Evolutionary conservation across 2,888 invertebrate species (phyloP), one percentile per base, ranked within the genome.

Genomic region (Coecobrya sp.): DNA sequence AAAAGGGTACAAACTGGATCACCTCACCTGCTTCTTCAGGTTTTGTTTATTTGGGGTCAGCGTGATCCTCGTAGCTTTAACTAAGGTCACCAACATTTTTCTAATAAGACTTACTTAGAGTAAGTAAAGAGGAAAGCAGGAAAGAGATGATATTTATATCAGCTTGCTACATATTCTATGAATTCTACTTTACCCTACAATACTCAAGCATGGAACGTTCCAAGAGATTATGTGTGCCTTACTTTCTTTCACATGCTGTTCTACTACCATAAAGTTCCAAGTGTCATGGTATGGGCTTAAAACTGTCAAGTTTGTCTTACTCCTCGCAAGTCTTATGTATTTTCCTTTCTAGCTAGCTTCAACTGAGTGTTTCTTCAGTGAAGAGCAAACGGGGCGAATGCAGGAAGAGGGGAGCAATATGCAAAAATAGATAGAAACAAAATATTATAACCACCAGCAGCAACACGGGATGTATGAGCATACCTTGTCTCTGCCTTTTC

Each of bases 251-350:
- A 36, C 76, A 86, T 52, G n/a, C 52, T 76, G 30, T 13, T 86
- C 70, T 52, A 27, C 65, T 73, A 30, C 87, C 70, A 87, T 76
- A 88, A 88, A 88, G 65, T 62, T 88, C 81, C 25, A 81, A 81
- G 30, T 87, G 84, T 86, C 88, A 82, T 62, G 88, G 92, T 73
- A 85, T 85, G 88, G 85, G 92, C 92, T 92, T 92, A 88, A 89
- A 76, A 86, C 92, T 92, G 92, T 92, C 92, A 92, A 92, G 89
- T 89, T 89, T 92, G 89, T 89, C 92, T 92, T 92, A 73, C 86
- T 92, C 89, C 70, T 91, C 52, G 25, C 13, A 49, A 70, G 85
- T 86, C 87, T 87, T 87, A 87, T 87, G 76, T 87, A 76, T 68
- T 81, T 62, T 30, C 65, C 55, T 36, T 82, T 16, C 45, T 86